These are phyloP conservation scores for Drosophila bifasciata DNA, from an alignment of 1,140 invertebrate genomes.

Conservation along the genomic window DNA sequence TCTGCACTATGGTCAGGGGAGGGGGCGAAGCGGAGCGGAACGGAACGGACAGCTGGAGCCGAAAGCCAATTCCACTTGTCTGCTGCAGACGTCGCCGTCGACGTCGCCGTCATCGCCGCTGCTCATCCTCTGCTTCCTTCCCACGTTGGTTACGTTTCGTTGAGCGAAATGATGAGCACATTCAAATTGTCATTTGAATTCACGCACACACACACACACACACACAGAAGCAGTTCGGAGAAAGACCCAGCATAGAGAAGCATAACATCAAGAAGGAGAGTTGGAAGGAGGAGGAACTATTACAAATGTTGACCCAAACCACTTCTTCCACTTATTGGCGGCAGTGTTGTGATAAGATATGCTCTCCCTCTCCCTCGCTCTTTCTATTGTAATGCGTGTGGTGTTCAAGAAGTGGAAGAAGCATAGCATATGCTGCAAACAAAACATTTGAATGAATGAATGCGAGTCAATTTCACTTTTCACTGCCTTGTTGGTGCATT, in stretches of 20 bases:
- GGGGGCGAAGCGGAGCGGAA: neutral
- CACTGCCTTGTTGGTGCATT: conserved; percentile 39
- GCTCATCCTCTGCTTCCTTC: conserved; percentile 53
- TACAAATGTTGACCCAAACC: conserved; percentile 51
- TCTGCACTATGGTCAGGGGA: conserved; percentile 7
- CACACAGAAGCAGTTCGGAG: conserved; percentile 1
- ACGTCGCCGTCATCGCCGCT: conserved; percentile 5
- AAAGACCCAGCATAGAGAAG: neutral
- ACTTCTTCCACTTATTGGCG: conserved; percentile 76
- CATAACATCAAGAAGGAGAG: conserved; percentile 43
- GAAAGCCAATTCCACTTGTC: conserved; percentile 20
- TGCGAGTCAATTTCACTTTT: conserved; percentile 71
- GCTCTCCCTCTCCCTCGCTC: conserved; percentile 10
- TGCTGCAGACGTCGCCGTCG: too few relatives aligned
- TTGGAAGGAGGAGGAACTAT: conserved; percentile 6
- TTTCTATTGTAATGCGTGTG: conserved; percentile 52
- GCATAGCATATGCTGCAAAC: conserved; percentile 22
- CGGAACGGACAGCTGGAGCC: conserved; percentile 55
- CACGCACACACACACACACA: conserved; percentile 23
- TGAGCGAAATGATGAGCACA: conserved; percentile 72
- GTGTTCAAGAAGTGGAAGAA: conserved; percentile 23
- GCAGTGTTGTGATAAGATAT: conserved; percentile 69
- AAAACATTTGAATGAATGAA: conserved; percentile 44
- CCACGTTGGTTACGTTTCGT: conserved; percentile 80
- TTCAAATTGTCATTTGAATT: conserved; percentile 61